Evolutionary conservation across 2,888 invertebrate species (phyloP).

Genomic region (Chydorus sphaericus): DNA sequence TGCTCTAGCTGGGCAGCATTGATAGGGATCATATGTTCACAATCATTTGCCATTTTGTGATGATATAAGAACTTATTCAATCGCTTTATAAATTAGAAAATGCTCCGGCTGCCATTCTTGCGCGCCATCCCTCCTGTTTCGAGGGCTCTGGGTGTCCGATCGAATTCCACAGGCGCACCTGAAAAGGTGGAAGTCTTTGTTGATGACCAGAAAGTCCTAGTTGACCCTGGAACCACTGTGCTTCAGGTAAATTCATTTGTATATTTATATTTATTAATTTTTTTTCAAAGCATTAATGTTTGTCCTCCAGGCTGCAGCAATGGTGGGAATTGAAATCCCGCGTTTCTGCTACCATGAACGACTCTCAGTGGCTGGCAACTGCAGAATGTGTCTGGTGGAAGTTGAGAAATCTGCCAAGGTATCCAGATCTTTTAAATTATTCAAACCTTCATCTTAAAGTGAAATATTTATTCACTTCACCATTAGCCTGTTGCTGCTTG

Average conservation of each 20-base stretch:
- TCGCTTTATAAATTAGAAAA: too few relatives aligned
- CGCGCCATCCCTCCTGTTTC: constrained; percentile 2
- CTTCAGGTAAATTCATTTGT: constrained; percentile 64
- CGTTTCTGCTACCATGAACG: constrained; percentile 98
- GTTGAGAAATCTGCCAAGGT: constrained; percentile 92
- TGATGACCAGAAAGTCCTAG: constrained; percentile 86
- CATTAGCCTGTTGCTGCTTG: constrained; percentile 84
- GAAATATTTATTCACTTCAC: constrained; percentile 11
- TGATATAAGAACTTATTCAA: too few relatives aligned
- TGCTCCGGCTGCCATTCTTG: constrained; percentile 8
- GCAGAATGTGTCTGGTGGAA: constrained; percentile 98
- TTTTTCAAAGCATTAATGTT: not conserved
- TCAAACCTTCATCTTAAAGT: not conserved
- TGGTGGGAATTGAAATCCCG: constrained; percentile 93
- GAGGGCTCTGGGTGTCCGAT: not conserved
- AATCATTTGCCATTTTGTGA: too few relatives aligned
- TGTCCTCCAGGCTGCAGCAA: constrained; percentile 67
- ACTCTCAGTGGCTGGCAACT: constrained; percentile 95
- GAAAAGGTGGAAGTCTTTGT: constrained; percentile 89
- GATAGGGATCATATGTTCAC: too few relatives aligned
- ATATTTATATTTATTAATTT: not conserved
- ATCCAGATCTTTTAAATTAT: constrained; percentile 10
- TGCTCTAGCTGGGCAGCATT: too few relatives aligned
- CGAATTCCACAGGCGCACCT: constrained; percentile 30
- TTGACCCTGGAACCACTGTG: constrained; percentile 91